Percentiles rank a stretch among this genome's conserved stretches.
Conservation (phyloP, 1,140 invertebrate genomes). For the Leptinotarsa texana region DNA sequence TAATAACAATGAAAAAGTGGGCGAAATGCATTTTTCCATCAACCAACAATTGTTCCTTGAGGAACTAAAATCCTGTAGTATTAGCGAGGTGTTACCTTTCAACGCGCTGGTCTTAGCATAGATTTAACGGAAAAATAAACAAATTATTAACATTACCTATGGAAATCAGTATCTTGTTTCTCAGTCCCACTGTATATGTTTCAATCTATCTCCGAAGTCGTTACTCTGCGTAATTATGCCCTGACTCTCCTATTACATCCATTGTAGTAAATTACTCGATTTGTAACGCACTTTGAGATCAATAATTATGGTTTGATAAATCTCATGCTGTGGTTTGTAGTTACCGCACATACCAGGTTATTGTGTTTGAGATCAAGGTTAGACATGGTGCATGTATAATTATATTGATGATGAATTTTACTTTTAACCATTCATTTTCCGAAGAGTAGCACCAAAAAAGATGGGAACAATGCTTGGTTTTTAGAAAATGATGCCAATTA, state of each 20-base stretch:
- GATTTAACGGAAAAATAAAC: too few relatives aligned
- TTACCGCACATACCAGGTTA: not conserved
- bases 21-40: too few relatives aligned
- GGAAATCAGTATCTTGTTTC: not conserved
- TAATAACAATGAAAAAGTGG: too few relatives aligned
- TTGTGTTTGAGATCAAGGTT: not conserved
- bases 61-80: too few relatives aligned
- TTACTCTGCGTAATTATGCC: not conserved
- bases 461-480: too few relatives aligned
- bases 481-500: too few relatives aligned
- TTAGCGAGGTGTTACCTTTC: too few relatives aligned
- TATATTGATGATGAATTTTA: not conserved
- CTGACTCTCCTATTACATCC: not conserved
- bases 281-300: not conserved
- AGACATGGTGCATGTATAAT: not conserved
- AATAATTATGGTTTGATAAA: conserved; percentile 1
- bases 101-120: too few relatives aligned
- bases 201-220: not conserved
- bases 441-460: too few relatives aligned
- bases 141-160: too few relatives aligned
- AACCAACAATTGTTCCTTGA: too few relatives aligned
- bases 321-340: not conserved
- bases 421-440: too few relatives aligned
- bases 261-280: not conserved
- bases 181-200: not conserved